Evolutionary conservation across 2,797 vertebrate genomes (phyloP), one percentile per base, ranked within the genome.

Genomic region (Enteromius afrohamiltoni): DNA sequence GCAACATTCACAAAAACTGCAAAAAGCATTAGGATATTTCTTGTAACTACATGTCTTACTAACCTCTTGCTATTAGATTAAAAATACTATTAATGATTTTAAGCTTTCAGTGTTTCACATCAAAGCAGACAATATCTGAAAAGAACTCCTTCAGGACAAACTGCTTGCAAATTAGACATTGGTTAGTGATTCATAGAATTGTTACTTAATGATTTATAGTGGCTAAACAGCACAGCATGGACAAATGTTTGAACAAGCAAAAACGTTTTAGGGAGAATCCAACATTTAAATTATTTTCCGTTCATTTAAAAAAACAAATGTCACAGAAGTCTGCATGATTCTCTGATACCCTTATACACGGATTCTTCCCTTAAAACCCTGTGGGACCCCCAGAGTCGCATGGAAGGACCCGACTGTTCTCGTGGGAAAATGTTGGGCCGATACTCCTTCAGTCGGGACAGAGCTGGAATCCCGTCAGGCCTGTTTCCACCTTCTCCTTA

Each of bases 401-500:
- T 21, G 82, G 9, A 51, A 79, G 85, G 73, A 73, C 84, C 70
- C 5, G 40, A 51, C 65, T 60, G 29, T 86, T 89, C 88, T 88
- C 88, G 79, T 89, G 88, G 88, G 88, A 89, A 89, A 89, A 77
- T 77, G 55, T 60, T 76, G 79, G 88, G 83, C 82, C 87, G 87
- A 89, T 87, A 89, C 88, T 87, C 83, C 69, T 79, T 81, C 26
- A 74, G 82, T 71, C 76, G 80, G 87, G 82, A 88, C 69, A 4
- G 53, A 85, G 26, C 47, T 55, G 87, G 88, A 89, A 89, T 89
- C 87, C 82, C n/a, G 88, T 85, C 76, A 65, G 71, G 85, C 87
- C 84, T 73, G 88, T 89, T 89, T 85, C 77, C 86, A 65, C 82
- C 86, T 86, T 89, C 85, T 84, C 82, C 53, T 55, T 80, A 79